Conservation (phyloP, 2,888 invertebrate genomes). For the Chrysolina oricalcia region DNA sequence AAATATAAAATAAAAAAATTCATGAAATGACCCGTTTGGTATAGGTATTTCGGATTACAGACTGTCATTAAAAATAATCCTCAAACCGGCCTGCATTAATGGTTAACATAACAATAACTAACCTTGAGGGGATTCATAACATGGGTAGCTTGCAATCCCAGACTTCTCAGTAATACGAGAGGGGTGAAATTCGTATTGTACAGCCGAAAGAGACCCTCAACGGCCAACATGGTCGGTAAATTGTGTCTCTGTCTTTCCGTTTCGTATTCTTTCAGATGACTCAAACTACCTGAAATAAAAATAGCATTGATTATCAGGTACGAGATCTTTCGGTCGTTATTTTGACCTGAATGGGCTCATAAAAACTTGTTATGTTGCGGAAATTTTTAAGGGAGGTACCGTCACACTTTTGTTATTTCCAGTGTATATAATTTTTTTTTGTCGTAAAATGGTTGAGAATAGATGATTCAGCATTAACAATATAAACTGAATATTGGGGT, state of each 20-base stretch:
- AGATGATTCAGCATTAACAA: too few species aligned
- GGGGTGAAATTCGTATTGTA: slow-evolving; percentile 85
- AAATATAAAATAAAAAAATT: too few species aligned
- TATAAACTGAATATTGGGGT: too few species aligned
- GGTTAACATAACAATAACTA: slow-evolving; percentile 50
- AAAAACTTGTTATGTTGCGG: not conserved
- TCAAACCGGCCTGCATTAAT: too few species aligned
- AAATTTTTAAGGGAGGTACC: too few species aligned
- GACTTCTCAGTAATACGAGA: slow-evolving; percentile 84
- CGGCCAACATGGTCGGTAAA: slow-evolving; percentile 89
- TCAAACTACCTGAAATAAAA: slow-evolving; percentile 76
- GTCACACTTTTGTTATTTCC: too few species aligned
- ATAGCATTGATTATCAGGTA: not conserved
- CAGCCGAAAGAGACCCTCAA: slow-evolving; percentile 90
- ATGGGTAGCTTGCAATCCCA: slow-evolving; percentile 88
- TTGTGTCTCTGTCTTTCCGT: slow-evolving; percentile 88
- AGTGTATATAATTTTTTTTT: too few species aligned
- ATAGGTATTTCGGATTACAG: too few species aligned
- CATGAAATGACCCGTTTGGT: too few species aligned
- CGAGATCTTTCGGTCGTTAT: not conserved
- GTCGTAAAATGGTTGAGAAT: too few species aligned
- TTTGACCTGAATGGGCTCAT: not conserved
- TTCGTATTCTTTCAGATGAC: slow-evolving; percentile 88
- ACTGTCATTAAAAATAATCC: too few species aligned
- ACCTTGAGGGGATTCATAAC: slow-evolving; percentile 86